Evolutionary conservation across 2,797 vertebrate species (phyloP).

Genomic region (Leptoclinus maculatus): DNA sequence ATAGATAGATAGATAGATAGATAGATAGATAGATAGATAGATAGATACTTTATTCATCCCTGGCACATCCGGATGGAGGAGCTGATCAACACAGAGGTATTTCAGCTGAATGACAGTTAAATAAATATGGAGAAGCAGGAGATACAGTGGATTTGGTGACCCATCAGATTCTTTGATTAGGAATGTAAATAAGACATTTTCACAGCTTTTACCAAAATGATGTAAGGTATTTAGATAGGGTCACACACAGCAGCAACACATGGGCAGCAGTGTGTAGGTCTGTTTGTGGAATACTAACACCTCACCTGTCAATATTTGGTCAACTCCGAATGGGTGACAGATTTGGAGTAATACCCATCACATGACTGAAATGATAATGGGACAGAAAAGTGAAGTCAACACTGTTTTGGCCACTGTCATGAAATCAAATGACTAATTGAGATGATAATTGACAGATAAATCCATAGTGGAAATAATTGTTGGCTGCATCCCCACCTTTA

Average conservation of each 20-base stretch:
- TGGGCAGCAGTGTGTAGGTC: neutral
- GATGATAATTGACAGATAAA: neutral
- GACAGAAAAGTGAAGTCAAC: neutral
- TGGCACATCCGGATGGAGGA: neutral
- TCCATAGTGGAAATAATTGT: neutral
- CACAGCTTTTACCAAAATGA: neutral
- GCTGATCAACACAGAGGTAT: neutral
- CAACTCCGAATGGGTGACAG: neutral
- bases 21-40: too few species aligned
- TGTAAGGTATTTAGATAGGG: neutral
- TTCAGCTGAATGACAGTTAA: neutral
- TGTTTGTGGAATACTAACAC: neutral
- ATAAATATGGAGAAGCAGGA: neutral
- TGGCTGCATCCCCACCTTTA: neutral
- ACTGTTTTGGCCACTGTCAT: neutral
- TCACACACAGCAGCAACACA: neutral
- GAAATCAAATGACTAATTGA: neutral
- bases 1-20: too few species aligned
- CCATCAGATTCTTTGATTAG: neutral
- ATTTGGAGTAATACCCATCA: neutral
- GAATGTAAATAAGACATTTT: neutral
- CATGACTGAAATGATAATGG: neutral
- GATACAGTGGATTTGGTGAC: neutral
- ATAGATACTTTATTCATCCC: too few species aligned
- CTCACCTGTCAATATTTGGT: neutral